A percentile compares a stretch with the other conserved stretches of the same genome.
These are phyloP conservation scores for Pelvicachromis taeniatus DNA, from an alignment of 2,113 vertebrate species.

Conservation along the genomic window DNA sequence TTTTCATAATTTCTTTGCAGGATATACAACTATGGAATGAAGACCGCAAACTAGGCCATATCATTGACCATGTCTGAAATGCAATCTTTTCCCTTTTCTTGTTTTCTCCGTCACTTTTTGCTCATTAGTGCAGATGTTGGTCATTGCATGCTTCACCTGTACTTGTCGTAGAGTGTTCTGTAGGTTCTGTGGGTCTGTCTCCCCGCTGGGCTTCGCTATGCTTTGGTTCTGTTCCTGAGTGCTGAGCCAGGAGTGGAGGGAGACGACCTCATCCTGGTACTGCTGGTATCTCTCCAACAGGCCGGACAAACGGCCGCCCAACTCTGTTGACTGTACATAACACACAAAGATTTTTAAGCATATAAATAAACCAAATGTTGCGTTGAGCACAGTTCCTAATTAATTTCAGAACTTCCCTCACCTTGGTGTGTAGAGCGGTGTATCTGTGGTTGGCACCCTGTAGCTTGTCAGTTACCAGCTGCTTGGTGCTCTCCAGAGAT, in stretches of 20 bases:
- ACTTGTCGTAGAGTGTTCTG: constrained; percentile 80
- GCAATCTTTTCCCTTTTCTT: fast-evolving
- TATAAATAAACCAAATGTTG: fast-evolving
- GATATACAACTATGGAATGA: background rate
- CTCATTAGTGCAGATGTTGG: background rate
- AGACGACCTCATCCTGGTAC: constrained; percentile 84
- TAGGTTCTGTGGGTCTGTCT: constrained; percentile 80
- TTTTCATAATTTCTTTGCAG: fast-evolving
- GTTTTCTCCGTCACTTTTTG: background rate
- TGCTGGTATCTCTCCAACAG: constrained; percentile 87
- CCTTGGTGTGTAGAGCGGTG: constrained; percentile 83
- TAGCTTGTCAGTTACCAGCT: constrained; percentile 80
- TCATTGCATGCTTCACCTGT: constrained; percentile 72
- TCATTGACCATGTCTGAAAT: fast-evolving
- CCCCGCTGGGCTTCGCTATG: constrained; percentile 73
- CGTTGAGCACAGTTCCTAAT: background rate
- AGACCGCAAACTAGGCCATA: background rate
- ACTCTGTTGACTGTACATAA: constrained; percentile 77
- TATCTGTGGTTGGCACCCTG: constrained; percentile 86
- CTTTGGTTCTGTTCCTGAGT: constrained; percentile 77
- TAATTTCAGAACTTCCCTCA: constrained; percentile 22
- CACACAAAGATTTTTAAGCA: background rate
- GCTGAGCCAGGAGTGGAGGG: constrained; percentile 83
- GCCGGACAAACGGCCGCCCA: constrained; percentile 81
- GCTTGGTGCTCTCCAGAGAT: constrained; percentile 66